Conservation (phyloP, 2,888 invertebrate species). For the Megaustenia siamemsis region DNA sequence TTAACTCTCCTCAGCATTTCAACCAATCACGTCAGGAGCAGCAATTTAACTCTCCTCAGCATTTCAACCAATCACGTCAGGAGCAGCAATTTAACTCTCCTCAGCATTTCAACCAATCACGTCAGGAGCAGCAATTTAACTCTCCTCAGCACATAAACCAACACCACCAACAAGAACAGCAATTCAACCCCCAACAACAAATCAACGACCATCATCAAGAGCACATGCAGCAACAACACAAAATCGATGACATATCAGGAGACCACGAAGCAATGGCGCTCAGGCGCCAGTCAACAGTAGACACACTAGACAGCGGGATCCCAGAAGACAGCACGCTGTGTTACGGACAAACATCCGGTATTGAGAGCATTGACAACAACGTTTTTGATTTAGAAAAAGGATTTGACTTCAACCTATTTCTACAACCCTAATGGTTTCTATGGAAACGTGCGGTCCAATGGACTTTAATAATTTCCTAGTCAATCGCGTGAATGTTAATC, state of each 20-base stretch:
- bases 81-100: too few relatives aligned
- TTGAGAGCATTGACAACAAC: neutral
- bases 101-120: too few relatives aligned
- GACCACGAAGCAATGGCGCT: neutral
- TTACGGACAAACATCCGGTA: neutral
- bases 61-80: too few relatives aligned
- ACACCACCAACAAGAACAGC: neutral
- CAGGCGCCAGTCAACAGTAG: conserved; percentile 56
- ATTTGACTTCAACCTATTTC: neutral
- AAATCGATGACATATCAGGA: neutral
- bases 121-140: neutral
- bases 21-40: too few relatives aligned
- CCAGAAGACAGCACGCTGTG: conserved; percentile 45
- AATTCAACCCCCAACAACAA: neutral
- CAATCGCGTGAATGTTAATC: too few relatives aligned
- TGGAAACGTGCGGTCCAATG: too few relatives aligned
- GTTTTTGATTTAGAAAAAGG: neutral
- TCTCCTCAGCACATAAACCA: neutral
- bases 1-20: too few relatives aligned
- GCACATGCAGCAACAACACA: neutral
- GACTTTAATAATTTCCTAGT: too few relatives aligned
- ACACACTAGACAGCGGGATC: conserved; percentile 59
- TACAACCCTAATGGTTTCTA: too few relatives aligned
- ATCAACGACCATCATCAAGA: neutral
- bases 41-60: too few relatives aligned